phyloP scores from a whole-genome alignment of 2,888 invertebrate species.

The Eurytoma californica region DNA sequence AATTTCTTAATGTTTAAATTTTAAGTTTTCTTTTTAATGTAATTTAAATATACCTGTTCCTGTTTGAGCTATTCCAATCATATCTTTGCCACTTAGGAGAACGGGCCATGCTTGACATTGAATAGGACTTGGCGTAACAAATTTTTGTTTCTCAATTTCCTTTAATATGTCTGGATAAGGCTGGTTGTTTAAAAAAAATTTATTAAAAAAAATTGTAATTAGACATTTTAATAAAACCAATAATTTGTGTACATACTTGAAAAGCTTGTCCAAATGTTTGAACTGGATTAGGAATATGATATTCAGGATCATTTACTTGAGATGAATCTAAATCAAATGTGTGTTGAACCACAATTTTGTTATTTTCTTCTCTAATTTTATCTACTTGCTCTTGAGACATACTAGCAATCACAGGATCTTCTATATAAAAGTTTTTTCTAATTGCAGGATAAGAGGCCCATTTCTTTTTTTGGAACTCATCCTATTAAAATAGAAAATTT shows the following conservation, averaged over 20 bases:
- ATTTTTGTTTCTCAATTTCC: slow-evolving; percentile 88
- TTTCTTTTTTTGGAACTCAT: slow-evolving; percentile 75
- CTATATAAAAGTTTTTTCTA: slow-evolving; percentile 88
- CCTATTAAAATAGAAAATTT: slow-evolving; percentile 56
- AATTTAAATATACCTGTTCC: slow-evolving; percentile 80
- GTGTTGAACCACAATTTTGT: slow-evolving; percentile 85
- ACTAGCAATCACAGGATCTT: slow-evolving; percentile 82
- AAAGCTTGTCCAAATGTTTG: slow-evolving; percentile 84
- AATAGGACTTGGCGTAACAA: slow-evolving; percentile 91
- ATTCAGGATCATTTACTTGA: slow-evolving; percentile 67
- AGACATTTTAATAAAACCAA: not conserved
- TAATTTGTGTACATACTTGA: slow-evolving; percentile 56
- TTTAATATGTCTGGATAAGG: slow-evolving; percentile 88
- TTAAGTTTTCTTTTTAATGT: too few relatives aligned
- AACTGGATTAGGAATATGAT: slow-evolving; percentile 85
- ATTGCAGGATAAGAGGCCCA: slow-evolving; percentile 83
- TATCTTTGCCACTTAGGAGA: slow-evolving; percentile 90
- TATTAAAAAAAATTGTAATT: slow-evolving; percentile 5
- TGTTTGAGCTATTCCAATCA: slow-evolving; percentile 98
- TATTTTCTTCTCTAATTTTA: slow-evolving; percentile 80
- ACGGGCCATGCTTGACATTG: slow-evolving; percentile 97
- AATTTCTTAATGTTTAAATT: not conserved
- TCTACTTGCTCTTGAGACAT: slow-evolving; percentile 81
- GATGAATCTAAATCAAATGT: slow-evolving; percentile 78
- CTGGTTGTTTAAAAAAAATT: slow-evolving; percentile 62